Percentiles rank a stretch among this genome's conserved stretches.
phyloP scores from a whole-genome alignment of 1,140 invertebrate species.

The Schlechtendalia chinensis region DNA sequence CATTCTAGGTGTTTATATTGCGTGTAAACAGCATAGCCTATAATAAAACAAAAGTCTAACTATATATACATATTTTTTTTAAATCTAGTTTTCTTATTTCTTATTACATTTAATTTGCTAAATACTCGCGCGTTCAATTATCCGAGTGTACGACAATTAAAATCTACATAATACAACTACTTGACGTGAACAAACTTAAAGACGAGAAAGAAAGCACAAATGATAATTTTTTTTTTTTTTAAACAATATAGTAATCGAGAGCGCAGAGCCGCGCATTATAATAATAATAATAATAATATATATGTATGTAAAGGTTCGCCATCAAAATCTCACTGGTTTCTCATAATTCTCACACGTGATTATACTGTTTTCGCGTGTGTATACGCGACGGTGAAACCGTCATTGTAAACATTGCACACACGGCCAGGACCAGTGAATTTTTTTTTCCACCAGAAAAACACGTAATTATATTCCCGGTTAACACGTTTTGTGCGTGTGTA shows the following conservation, averaged over 20 bases:
- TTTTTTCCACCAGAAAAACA: constrained; percentile 34
- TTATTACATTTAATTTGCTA: background rate
- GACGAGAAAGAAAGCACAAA: background rate
- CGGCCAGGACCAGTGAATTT: constrained; percentile 1
- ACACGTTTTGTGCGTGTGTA: background rate
- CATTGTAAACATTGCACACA: background rate
- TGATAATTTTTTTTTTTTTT: background rate
- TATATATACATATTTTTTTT: background rate
- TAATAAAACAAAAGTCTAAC: background rate
- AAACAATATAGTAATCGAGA: background rate
- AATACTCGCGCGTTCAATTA: background rate
- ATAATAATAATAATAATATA: too few relatives aligned
- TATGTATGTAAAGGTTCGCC: background rate
- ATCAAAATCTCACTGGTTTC: constrained; percentile 27
- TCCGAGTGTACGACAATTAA: background rate
- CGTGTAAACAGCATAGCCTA: background rate
- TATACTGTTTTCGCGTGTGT: constrained; percentile 31
- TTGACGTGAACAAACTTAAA: constrained; percentile 5
- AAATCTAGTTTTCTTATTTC: background rate
- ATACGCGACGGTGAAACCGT: constrained; percentile 3
- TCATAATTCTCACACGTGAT: constrained; percentile 45
- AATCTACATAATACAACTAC: background rate
- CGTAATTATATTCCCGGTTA: constrained; percentile 26
- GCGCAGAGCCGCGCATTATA: background rate
- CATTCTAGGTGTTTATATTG: background rate